Percentiles rank a stretch among this genome's conserved stretches.
Evolutionary conservation across 2,888 invertebrate genomes (phyloP).

Genomic region (Chesias legatella): DNA sequence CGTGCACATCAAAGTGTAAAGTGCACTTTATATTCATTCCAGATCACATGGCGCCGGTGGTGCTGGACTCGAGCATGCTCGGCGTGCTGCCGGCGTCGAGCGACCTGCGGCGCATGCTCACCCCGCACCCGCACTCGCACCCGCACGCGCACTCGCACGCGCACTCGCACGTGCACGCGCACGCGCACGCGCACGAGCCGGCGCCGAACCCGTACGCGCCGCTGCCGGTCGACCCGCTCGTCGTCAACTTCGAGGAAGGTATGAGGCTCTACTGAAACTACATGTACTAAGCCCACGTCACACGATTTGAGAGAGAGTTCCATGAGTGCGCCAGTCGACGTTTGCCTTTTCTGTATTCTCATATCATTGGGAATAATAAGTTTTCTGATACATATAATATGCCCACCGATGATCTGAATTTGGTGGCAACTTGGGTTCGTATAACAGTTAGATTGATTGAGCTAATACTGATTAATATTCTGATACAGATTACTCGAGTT

Average conservation of each 20-base stretch:
- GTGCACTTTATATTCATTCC: not conserved
- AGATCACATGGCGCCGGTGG: conserved; percentile 43
- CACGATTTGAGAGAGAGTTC: conserved; percentile 45
- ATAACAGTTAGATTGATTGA: too few species aligned
- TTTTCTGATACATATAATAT: too few species aligned
- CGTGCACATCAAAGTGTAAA: not conserved
- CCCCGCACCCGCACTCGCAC: conserved; percentile 46
- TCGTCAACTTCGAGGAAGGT: conserved; percentile 91
- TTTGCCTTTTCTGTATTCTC: too few species aligned
- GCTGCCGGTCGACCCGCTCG: conserved; percentile 84
- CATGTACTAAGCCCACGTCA: conserved; percentile 57
- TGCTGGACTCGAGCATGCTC: conserved; percentile 67
- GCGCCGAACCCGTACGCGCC: conserved; percentile 58
- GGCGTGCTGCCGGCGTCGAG: conserved; percentile 61
- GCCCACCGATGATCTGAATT: too few species aligned
- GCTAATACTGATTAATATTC: too few species aligned
- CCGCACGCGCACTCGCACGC: conserved; percentile 40
- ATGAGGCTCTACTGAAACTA: conserved; percentile 86
- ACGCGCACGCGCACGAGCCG: conserved; percentile 38
- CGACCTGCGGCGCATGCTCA: conserved; percentile 61
- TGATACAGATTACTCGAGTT: too few species aligned
- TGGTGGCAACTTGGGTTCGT: too few species aligned
- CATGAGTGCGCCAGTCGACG: too few species aligned
- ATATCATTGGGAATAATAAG: too few species aligned
- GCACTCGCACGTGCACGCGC: conserved; percentile 37